Conservation (phyloP, 2,888 invertebrate species). For the Physocephala rufipes region DNA sequence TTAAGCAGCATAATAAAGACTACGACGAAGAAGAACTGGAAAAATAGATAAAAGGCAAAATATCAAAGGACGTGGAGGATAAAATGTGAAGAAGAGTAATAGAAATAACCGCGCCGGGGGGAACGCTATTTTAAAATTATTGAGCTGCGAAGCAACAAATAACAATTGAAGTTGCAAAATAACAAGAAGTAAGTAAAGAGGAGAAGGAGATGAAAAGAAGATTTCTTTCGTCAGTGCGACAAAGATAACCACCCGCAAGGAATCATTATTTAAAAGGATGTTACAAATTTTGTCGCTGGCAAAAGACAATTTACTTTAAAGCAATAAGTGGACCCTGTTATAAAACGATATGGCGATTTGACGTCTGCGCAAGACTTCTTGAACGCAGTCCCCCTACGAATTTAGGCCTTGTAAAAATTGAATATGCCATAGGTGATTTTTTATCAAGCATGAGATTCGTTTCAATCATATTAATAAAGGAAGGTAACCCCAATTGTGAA, state of each 20-base stretch:
- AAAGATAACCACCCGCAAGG: not conserved
- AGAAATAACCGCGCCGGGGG: not conserved
- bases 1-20: not conserved
- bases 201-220: slow-evolving; percentile 20
- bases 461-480: too few relatives aligned
- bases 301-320: slow-evolving; percentile 58
- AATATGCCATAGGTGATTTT: too few relatives aligned
- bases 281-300: slow-evolving; percentile 55
- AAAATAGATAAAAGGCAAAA: not conserved
- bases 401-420: too few relatives aligned
- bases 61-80: not conserved
- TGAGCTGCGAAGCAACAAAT: slow-evolving; percentile 37
- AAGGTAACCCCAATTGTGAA: too few relatives aligned
- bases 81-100: not conserved
- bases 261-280: slow-evolving; percentile 52
- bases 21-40: not conserved
- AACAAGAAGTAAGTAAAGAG: not conserved
- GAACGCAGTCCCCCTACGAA: too few relatives aligned
- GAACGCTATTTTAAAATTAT: slow-evolving; percentile 30
- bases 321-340: slow-evolving; percentile 45
- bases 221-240: too few relatives aligned
- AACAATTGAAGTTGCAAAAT: slow-evolving; percentile 27
- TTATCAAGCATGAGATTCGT: too few relatives aligned
- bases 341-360: not conserved
- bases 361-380: not conserved